These are phyloP conservation scores for Conchocele bisecta DNA, from an alignment of 2,888 invertebrate genomes.

Conservation along the genomic window DNA sequence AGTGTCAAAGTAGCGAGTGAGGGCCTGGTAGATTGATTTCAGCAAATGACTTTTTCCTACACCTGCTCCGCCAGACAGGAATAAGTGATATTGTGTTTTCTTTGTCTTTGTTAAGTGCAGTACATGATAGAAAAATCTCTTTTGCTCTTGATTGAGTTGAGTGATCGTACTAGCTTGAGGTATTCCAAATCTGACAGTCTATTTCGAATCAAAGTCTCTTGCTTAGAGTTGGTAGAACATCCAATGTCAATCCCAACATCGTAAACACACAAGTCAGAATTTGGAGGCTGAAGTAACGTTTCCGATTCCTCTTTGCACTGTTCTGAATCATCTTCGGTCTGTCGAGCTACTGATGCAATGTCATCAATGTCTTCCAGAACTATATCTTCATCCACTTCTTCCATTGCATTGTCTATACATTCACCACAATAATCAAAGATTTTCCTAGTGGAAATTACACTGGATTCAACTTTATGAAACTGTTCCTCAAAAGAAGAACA, in stretches of 20 bases:
- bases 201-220: constrained; percentile 8
- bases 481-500: constrained; percentile 11
- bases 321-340: constrained; percentile 13
- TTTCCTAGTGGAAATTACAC: background rate
- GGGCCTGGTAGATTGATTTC: constrained; percentile 15
- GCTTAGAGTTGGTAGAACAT: background rate
- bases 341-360: constrained; percentile 15
- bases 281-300: constrained; percentile 15
- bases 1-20: constrained; percentile 9
- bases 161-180: background rate
- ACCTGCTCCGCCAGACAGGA: constrained; percentile 23
- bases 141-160: constrained; percentile 37
- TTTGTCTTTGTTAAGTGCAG: constrained; percentile 12
- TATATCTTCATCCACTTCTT: constrained; percentile 1
- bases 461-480: background rate
- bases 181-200: constrained; percentile 21
- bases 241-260: constrained; percentile 18
- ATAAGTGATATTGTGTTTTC: background rate
- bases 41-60: constrained; percentile 25
- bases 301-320: background rate
- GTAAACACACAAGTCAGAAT: background rate
- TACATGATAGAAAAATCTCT: constrained; percentile 15
- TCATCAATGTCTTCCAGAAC: constrained; percentile 14
- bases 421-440: background rate
- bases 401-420: constrained; percentile 11